Evolutionary conservation across 2,113 vertebrate species (phyloP), one percentile per base, ranked within the genome.

Genomic region (Pipa parva): DNA sequence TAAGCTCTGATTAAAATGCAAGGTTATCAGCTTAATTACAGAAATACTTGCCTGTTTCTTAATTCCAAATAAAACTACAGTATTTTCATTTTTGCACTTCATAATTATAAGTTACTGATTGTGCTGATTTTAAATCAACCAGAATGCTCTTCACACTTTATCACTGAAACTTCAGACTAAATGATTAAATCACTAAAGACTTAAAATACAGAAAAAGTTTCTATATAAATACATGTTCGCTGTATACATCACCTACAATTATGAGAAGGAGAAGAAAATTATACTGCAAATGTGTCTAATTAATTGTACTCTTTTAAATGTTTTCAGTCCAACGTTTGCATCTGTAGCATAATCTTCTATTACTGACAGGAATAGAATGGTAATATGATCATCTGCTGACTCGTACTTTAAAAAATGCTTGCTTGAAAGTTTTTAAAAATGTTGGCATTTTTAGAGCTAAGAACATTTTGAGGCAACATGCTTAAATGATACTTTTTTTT

Each of bases 71-170:
- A 60, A 52, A 69, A 60, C 29, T 59, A 12, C 21, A 22, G 18
- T 49, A 52, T 69, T 69, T 69, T 51, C 18, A 27, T 51, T 49
- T n/a, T 51, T 26, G 46, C 18, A 42, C 56, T 69, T 52, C 56
- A 69, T 39, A 68, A 51, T 69, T 66, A 66, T 69, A 69, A 59
- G 46, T 57, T 52, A 60, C 65, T 69, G 65, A 60, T 69, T 69
- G 31, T 52, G 25, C 46, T 59, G 65, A 59, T 52, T 67, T 59
- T 17, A 28, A 50, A 25, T 67, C 54, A 21, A n/a, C 31, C 37
- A 37, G 64, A 49, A n/a, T n/a, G 22, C 48, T 27, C 57, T 69
- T 10, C 37, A n/a, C n/a, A 31, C 17, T 42, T 42, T 42, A 22
- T 18, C 31, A 24, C n/a, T 58, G 18, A 58, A 58, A 58, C 36